Base-by-base conservation (phyloP, 2,888 invertebrate genomes). In the Timema cristinae region DNA sequence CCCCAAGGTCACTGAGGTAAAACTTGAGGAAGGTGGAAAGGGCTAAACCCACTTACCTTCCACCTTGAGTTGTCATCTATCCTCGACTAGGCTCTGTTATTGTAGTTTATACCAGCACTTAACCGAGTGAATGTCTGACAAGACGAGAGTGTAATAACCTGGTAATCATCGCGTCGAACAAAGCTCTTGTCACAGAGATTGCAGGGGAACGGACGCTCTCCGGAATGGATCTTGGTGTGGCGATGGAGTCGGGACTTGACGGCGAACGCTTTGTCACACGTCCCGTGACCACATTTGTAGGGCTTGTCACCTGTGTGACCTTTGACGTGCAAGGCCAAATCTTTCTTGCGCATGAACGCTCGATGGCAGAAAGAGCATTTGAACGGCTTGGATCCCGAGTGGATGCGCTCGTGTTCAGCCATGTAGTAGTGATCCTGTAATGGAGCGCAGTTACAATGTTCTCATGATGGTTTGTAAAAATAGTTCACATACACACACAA, bases 241-340 rank as follows among this genome's bases (percentile, higher is more conserved):
- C 75, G 56, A 10, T 73, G 72, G 48, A 75, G 68, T 10, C 75
- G 71, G 2, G 75, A 73, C 59, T 75, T 75, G 11, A 75, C 73
- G 15, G 73, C 75, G 61, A 75, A 75, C 7, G 73, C 67, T 47
- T 73, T 75, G 0, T 69, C 13, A 51, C 75, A 75, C 2, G 51
- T 54, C 13, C 66, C 51, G 32, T 32, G 32, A 32, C 32, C 32
- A 68, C 75, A 75, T 54, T 73, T 72, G 63, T 66, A 69, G 2
- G 75, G 75, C 54, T 75, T 75, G 66, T 75, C 75, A 16, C 72
- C 71, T 0, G 74, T 72, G 59, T 75, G 75, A 50, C 49, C 70
- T 66, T 73, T 73, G 15, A 67, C 69, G 54, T 75, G 75, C 4
- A 75, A 66, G 2, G 69, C 69, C 11, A 73, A 68, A 67, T 75